Base-by-base conservation (phyloP, 2,797 vertebrate species). In the Pangasius djambal region DNA sequence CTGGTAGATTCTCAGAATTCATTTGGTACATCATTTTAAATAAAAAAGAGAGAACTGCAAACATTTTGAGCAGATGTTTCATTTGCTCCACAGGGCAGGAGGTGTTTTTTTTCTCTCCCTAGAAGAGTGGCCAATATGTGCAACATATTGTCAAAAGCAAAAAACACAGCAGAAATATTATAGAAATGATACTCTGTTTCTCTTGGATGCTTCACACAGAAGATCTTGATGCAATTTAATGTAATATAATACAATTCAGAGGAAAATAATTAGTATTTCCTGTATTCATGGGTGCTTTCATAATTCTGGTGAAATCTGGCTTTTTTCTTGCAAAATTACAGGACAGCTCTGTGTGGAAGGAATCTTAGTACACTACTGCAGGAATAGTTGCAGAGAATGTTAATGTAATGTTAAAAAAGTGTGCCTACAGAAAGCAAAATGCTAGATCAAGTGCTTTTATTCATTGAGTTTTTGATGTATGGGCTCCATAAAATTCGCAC, bases 1-100 rank as follows among this genome's bases (percentile, higher is more conserved):
- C 40, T 84, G 44, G 3, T 31, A 5, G 44, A 69, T 31, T 50
- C 15, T 84, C 40, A 50, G 15, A 67, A 65, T 84, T 67, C 25
- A 20, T 67, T 69, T 22, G 4, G 61, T 84, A 69, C 50, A 50
- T 84, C 15, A 83, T 83, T 83, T 83, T 9, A 65, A 65, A 83
- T 48, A 83, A 83, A 65, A 63, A 6, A 40, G 13, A 48, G 18
- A 48, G 40, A 44, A 83, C 40, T 48, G 61, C 22, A 52, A 55
- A 85, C 83, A 85, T 55, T 55, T 34, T 34, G 31, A 70, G 10
- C 48, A 70, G 83, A 85, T 85, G 63, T 85, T 55, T 85, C 44
- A 34, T 85, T 70, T 34, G n/a, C 65, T 84, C n/a, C n/a, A 50
- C n/a, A 37, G 63, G 44, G 22, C 69, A 86, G 55, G 67, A 86